Evolutionary conservation across 2,888 invertebrate genomes (phyloP), one percentile per base, ranked within the genome.

Genomic region (Hydraecia micacea): DNA sequence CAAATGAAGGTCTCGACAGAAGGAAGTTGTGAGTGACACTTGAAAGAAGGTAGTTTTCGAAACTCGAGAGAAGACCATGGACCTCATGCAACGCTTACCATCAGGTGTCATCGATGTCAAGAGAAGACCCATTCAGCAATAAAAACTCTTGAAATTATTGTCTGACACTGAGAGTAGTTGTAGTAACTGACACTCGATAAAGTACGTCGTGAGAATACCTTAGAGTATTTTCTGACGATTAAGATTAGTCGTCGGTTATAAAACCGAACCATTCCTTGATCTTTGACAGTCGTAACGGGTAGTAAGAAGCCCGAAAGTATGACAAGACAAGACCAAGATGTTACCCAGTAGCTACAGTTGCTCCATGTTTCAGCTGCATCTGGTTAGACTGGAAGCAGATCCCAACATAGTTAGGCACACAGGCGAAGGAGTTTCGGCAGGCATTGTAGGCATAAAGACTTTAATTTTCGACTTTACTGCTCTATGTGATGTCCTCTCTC

Each of bases 401-500:
- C 8, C 58, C 11, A 46, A 75, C 6, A 9, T 49, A n/a, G 6
- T 36, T 18, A 13, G 15, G 13, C 32, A 49, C 32, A 6, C 15
- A 73, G 13, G 15, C 32, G 46, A 39, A 39, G 7, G 11, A 39
- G 28, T 18, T 39, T 21, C 9, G 6, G 1, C n/a, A 28, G 5
- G 28, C 55, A n/a, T 74, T 15, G 18, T 7, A n/a, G 32, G 8
- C 6, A 3, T 21, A n/a, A 21, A 32, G 8, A 21, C 11, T 25
- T 32, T 39, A 11, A n/a, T 15, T 32, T 79, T 60, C n/a, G 60
- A 46, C 5, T 46, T 71, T 77, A 72, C 92, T 91, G 81, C 94
- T 93, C 93, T 91, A 90, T 91, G 74, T 84, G 83, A 88, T 90
- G 73, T 93, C 92, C 93, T 93, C 91, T 94, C 92, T 90, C 93